Conservation (phyloP, 2,797 vertebrate species). For the Dipus sagitta region DNA sequence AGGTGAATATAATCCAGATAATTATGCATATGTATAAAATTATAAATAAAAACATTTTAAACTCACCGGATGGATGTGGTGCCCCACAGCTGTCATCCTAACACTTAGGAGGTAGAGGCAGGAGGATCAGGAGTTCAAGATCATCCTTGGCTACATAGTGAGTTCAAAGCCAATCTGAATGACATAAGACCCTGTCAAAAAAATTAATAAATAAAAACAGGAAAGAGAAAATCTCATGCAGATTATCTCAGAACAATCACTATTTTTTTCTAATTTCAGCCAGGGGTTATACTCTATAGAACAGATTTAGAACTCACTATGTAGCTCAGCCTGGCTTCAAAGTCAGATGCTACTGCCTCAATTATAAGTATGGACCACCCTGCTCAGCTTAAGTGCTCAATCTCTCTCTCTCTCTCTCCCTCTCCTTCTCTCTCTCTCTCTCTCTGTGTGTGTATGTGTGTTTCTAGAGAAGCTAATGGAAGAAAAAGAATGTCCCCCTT, state of each 20-base stretch:
- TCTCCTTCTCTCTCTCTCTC: too few relatives aligned
- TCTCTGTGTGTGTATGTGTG: background rate
- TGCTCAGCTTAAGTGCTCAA: too few relatives aligned
- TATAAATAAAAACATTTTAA: background rate
- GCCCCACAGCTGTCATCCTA: background rate
- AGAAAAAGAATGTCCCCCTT: background rate
- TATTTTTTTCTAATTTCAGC: too few relatives aligned
- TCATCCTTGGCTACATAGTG: background rate
- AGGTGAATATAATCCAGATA: background rate
- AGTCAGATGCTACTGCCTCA: too few relatives aligned
- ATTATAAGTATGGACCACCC: too few relatives aligned
- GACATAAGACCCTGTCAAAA: background rate
- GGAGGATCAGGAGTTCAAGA: background rate
- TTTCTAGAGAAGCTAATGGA: conserved; percentile 34
- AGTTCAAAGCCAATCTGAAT: background rate
- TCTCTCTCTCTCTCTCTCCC: too few relatives aligned
- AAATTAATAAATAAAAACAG: background rate
- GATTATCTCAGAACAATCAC: conserved; percentile 38
- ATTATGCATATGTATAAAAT: conserved; percentile 64
- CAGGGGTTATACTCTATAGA: too few relatives aligned
- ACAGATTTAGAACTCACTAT: too few relatives aligned
- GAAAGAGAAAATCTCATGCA: background rate
- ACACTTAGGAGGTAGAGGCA: background rate
- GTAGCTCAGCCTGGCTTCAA: too few relatives aligned
- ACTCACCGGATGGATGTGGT: background rate